phyloP scores from a whole-genome alignment of 2,113 vertebrate genomes.

The Ursus arctos region DNA sequence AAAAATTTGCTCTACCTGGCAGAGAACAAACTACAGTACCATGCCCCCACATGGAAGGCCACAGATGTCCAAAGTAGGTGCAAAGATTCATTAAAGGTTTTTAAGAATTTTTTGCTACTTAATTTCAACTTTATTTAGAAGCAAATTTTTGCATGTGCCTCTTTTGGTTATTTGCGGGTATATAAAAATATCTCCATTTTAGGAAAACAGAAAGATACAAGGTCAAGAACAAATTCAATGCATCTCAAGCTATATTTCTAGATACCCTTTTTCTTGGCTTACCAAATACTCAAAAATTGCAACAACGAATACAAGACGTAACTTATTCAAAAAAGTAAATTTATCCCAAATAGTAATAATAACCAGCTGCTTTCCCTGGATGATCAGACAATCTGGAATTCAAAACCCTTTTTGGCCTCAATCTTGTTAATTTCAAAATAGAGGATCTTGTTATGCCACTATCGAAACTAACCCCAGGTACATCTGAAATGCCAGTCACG shows the following conservation, averaged over 20 bases:
- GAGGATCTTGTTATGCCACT: neutral
- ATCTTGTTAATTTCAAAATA: neutral
- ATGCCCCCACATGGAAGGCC: neutral
- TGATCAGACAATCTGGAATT: neutral
- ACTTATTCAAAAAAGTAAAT: neutral
- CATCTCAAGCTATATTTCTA: neutral
- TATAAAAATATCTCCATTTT: neutral
- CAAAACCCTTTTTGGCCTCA: neutral
- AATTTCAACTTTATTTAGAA: neutral
- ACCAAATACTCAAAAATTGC: neutral
- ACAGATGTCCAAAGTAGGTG: neutral
- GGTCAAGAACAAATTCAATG: neutral
- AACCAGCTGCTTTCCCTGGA: neutral
- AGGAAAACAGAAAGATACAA: neutral
- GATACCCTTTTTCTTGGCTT: neutral
- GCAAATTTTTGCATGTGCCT: neutral
- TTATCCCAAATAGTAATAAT: neutral
- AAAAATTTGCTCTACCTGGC: neutral
- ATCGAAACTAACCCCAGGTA: constrained; percentile 49
- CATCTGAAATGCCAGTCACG: neutral
- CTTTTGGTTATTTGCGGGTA: neutral
- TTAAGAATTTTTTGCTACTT: neutral
- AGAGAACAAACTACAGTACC: neutral
- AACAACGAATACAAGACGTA: neutral
- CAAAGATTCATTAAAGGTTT: neutral